Base-by-base conservation (phyloP, 2,797 vertebrate species). In the Clarias platycephalus region DNA sequence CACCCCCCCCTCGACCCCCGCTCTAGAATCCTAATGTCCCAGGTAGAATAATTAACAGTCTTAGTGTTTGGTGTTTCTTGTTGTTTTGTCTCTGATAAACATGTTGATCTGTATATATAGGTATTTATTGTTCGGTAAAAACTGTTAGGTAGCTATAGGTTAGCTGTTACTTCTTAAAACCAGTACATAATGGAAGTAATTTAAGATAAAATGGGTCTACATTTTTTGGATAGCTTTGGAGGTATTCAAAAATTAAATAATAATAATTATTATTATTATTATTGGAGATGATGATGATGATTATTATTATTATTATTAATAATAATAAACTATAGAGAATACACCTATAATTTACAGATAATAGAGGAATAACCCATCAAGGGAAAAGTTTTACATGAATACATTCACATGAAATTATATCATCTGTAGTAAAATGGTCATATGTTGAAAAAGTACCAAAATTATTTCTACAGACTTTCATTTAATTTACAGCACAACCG, bases 31-130 rank as follows among this genome's bases (percentile, higher is more conserved):
- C 24, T 16, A n/a, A 44, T 40, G n/a, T 79, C 9, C 7, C 80
- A 37, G 72, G 74, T 55, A 31, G 15, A 82, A 63, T 77, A n/a
- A 63, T 53, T n/a, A 63, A 70, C 64, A 49, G 63, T 26, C 53
- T 85, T 68, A 75, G 37, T 13, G 31, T 76, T 85, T 60, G 44
- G 2, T 82, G 34, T 40, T 55, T 76, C 12, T 80, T 74, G 18
- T 44, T 78, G 18, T 78, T 18, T 60, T 57, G 10, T 53, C 49
- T 53, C 10, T 31, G 64, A 72, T 78, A 57, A 89, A 79, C 18
- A 75, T 90, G 78, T 89, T 79, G 63, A 87, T 71, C 76, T 90
- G 57, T 77, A 37, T 3, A 31, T 31, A 31, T 31, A 31, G 31
- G 31, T 31, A 31, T 31, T 31, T 31, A 31, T 31, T 31, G 31